Percentiles rank a stretch among this genome's conserved stretches.
Conservation (phyloP, 2,888 invertebrate genomes). For the Tetranychus truncatus region DNA sequence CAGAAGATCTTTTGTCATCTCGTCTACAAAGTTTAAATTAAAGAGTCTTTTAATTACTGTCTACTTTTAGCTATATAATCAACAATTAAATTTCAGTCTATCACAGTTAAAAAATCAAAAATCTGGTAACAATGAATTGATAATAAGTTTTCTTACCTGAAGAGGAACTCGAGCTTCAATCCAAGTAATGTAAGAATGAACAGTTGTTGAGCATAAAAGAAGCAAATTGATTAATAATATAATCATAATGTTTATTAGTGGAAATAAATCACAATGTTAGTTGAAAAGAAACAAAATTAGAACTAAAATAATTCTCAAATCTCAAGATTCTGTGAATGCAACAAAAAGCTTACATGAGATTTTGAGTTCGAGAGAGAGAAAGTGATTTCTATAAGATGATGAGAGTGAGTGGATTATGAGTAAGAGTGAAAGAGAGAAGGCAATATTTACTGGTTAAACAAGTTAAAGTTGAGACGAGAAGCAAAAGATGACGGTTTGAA, state of each 20-base stretch:
- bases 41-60: too few species aligned
- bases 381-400: neutral
- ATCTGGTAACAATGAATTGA: neutral
- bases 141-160: conserved; percentile 17
- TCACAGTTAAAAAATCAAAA: neutral
- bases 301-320: too few species aligned
- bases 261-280: too few species aligned
- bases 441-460: neutral
- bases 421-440: neutral
- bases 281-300: too few species aligned
- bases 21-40: too few species aligned
- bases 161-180: conserved; percentile 25
- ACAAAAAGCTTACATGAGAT: too few species aligned
- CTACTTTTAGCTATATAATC: too few species aligned
- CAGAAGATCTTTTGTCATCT: neutral
- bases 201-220: neutral
- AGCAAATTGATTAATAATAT: neutral
- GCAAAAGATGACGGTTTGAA: neutral
- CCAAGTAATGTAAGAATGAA: conserved; percentile 23
- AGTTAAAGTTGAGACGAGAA: neutral
- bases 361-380: neutral
- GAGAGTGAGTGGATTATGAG: neutral
- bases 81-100: too few species aligned
- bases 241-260: neutral
- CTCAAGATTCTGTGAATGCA: too few species aligned